A percentile compares a stretch with the other conserved stretches of the same genome.
phyloP scores from a whole-genome alignment of 2,888 invertebrate genomes.

The Mimas tiliae region DNA sequence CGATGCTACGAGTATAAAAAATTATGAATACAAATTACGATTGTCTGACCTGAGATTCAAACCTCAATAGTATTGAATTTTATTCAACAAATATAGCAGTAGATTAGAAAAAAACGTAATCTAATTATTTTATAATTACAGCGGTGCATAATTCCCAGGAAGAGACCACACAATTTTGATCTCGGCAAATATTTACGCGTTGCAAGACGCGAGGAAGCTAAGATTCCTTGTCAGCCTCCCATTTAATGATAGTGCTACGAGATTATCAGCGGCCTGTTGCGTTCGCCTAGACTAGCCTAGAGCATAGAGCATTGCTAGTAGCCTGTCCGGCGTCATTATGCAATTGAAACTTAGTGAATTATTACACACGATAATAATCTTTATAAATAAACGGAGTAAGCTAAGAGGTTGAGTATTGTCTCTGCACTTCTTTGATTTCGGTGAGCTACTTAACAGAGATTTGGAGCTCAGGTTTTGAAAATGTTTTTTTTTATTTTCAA shows the following conservation, averaged over 20 bases:
- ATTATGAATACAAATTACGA: no score
- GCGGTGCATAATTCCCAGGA: slow-evolving; percentile 34
- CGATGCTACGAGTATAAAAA: no score
- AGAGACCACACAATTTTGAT: slow-evolving; percentile 24
- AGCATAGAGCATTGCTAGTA: slow-evolving; percentile 72
- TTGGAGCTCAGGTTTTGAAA: not conserved
- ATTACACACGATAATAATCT: slow-evolving; percentile 83
- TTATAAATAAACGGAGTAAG: slow-evolving; percentile 72
- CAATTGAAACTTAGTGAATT: slow-evolving; percentile 85
- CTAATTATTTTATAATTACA: slow-evolving; percentile 23
- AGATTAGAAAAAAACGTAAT: not conserved
- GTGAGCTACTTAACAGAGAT: not conserved
- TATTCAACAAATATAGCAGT: not conserved
- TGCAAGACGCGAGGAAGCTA: slow-evolving; percentile 54
- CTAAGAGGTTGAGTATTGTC: slow-evolving; percentile 33
- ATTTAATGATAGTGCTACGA: slow-evolving; percentile 79
- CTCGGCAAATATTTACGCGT: slow-evolving; percentile 19
- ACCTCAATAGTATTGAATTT: not conserved
- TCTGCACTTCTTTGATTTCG: slow-evolving; percentile 33
- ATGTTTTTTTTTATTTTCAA: no score
- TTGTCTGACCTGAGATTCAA: no score
- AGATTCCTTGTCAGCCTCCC: slow-evolving; percentile 70
- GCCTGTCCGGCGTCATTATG: slow-evolving; percentile 81
- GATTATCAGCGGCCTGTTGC: slow-evolving; percentile 67
- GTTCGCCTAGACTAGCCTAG: no score